Conservation (phyloP, 1,140 invertebrate species). For the Cylas formicarius region DNA sequence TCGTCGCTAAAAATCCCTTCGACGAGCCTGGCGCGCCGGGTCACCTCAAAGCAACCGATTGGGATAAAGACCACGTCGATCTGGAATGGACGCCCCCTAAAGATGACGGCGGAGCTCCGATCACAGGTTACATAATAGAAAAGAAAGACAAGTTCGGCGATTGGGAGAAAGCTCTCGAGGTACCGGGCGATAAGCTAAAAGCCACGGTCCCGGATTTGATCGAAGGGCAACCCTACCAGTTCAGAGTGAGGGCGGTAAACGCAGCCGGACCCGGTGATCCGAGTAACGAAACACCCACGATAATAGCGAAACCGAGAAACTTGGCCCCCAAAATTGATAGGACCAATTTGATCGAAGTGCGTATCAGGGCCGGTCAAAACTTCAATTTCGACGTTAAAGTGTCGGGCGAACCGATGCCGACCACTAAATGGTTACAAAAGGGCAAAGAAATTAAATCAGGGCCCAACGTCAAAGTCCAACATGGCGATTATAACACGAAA, state of each 20-base stretch:
- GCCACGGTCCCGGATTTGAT: constrained; percentile 82
- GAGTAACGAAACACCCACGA: constrained; percentile 78
- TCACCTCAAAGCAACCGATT: constrained; percentile 86
- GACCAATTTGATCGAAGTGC: constrained; percentile 75
- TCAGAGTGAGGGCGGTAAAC: constrained; percentile 86
- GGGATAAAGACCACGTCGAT: constrained; percentile 92
- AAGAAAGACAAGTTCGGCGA: constrained; percentile 91
- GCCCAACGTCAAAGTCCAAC: constrained; percentile 68
- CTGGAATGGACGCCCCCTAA: constrained; percentile 77
- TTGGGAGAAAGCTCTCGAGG: constrained; percentile 86
- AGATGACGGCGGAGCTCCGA: constrained; percentile 78
- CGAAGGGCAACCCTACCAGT: constrained; percentile 86
- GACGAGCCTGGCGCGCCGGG: constrained; percentile 90
- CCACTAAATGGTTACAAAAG: constrained; percentile 76
- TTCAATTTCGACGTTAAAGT: constrained; percentile 77
- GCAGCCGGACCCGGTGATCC: constrained; percentile 89
- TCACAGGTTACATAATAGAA: constrained; percentile 81
- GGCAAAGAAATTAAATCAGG: constrained; percentile 64
- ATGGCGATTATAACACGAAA: constrained; percentile 85
- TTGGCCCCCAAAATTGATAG: constrained; percentile 81
- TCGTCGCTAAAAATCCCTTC: constrained; percentile 94
- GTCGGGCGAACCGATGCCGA: constrained; percentile 83
- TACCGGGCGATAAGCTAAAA: constrained; percentile 69
- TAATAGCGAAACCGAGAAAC: constrained; percentile 84
- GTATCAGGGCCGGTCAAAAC: constrained; percentile 84